phyloP scores from a whole-genome alignment of 1,140 invertebrate species.

The Sitophilus oryzae region DNA sequence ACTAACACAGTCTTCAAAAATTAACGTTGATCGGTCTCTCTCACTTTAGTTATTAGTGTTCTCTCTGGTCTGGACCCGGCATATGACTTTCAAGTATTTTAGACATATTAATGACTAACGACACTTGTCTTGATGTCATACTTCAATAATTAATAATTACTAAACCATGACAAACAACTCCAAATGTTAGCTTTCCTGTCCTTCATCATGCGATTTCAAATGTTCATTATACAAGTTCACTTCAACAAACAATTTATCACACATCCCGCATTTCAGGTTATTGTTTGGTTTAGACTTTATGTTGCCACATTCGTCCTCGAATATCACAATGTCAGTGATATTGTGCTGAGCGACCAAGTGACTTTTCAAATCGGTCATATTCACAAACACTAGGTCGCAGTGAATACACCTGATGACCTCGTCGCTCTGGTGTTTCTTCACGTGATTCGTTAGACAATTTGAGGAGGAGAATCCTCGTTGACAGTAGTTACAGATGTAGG shows the following conservation, averaged over 20 bases:
- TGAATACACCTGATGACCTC: conserved; percentile 41
- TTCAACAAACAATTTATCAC: conserved; percentile 24
- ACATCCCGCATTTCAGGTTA: conserved; percentile 30
- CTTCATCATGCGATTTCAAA: conserved; percentile 12
- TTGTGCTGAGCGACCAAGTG: background rate
- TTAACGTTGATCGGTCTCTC: too few relatives aligned
- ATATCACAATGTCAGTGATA: background rate
- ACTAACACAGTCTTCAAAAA: too few relatives aligned
- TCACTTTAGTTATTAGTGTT: too few relatives aligned
- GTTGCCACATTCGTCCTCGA: background rate
- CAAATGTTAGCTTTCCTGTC: background rate
- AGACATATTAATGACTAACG: too few relatives aligned
- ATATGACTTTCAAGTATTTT: too few relatives aligned
- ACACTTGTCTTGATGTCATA: too few relatives aligned
- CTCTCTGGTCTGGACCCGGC: too few relatives aligned
- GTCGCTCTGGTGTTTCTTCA: conserved; percentile 44
- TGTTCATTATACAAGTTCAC: conserved; percentile 45
- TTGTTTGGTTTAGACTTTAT: conserved; percentile 25
- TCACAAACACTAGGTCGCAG: conserved; percentile 45
- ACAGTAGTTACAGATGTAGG: conserved; percentile 56
- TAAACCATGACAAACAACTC: too few relatives aligned
- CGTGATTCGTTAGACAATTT: conserved; percentile 52
- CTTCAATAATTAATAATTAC: too few relatives aligned
- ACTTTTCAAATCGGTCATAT: conserved; percentile 36
- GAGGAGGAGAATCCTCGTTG: conserved; percentile 52